Evolutionary conservation across 2,888 invertebrate genomes (phyloP).

Genomic region (Adelphocoris suturalis): DNA sequence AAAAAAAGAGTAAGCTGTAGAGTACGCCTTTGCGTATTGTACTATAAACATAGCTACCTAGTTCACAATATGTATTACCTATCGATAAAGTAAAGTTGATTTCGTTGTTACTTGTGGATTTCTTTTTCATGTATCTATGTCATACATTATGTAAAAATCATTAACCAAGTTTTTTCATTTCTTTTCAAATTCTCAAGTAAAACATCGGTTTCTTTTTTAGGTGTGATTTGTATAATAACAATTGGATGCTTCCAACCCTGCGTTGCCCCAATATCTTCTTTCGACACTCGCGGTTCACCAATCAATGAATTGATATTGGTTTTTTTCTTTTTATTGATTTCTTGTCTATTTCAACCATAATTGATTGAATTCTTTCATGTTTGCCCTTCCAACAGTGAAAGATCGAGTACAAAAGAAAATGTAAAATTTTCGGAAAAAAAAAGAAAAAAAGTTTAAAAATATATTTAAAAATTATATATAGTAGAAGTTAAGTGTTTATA

Average conservation of each 20-base stretch:
- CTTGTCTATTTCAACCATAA: background rate
- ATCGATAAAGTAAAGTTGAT: constrained; percentile 44
- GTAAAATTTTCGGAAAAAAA: background rate
- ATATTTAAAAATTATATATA: constrained; percentile 59
- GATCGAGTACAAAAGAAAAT: constrained; percentile 20
- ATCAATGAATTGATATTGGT: background rate
- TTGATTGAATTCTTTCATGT: background rate
- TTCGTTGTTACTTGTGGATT: constrained; percentile 26
- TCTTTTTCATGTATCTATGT: constrained; percentile 30
- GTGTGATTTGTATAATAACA: background rate
- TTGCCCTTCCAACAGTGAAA: background rate
- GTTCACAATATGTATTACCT: constrained; percentile 47
- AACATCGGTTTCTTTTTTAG: background rate
- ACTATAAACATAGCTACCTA: constrained; percentile 37
- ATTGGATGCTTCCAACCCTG: constrained; percentile 32
- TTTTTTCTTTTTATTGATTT: background rate
- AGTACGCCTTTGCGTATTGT: constrained; percentile 44
- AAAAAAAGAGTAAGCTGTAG: constrained; percentile 46
- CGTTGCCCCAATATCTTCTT: constrained; percentile 22
- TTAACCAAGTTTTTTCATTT: constrained; percentile 15
- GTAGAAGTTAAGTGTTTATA: constrained; percentile 67
- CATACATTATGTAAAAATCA: constrained; percentile 15
- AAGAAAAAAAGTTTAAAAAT: constrained; percentile 16
- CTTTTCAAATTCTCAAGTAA: constrained; percentile 9
- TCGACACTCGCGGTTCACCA: background rate